Base-by-base conservation (phyloP, 1,140 invertebrate species). In the Diplogasteroides magnus region DNA sequence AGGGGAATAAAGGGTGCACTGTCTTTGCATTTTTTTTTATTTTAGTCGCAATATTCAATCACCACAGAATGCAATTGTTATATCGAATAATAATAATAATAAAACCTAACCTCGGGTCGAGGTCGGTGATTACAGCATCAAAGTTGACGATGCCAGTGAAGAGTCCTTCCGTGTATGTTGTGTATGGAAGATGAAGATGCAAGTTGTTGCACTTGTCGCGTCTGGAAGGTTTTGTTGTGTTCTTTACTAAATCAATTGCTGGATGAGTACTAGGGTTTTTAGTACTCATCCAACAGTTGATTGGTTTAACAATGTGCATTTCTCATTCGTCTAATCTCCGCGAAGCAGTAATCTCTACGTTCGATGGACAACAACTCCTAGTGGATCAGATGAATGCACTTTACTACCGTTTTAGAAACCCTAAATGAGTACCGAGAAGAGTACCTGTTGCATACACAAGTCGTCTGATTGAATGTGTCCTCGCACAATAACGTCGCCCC, bases 391-490 rank as follows among this genome's bases (percentile, higher is more conserved):
- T n/a, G n/a, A n/a, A n/a, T n/a, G n/a, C n/a, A n/a, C n/a, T n/a
- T n/a, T n/a, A n/a, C n/a, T n/a, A n/a, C n/a, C n/a, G n/a, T n/a
- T n/a, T n/a, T n/a, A n/a, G n/a, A n/a, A n/a, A n/a, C n/a, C n/a
- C 15, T 56, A 15, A 56, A 56, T 56, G 15, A 19, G 23, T 23
- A 56, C 55, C 55, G 23, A 15, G 15, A 56, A 56, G 23, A 56
- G 15, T 19, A 61, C 25, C 25, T 25, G 59, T 74, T 74, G 57
- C 73, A 74, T 61, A 74, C 62, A 61, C 73, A 74, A 28, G 73
- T 74, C 31, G 73, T 74, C 57, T 74, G 69, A 64, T 74, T 74
- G n/a, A 68, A 74, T 29, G 73, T 62, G 37, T 74, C 73, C 37
- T 74, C 73, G 29, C 73, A 74, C 0, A 74, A 60, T 25, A 74